Base-by-base conservation (phyloP, 2,888 invertebrate genomes). In the Psylliodes chrysocephalus region DNA sequence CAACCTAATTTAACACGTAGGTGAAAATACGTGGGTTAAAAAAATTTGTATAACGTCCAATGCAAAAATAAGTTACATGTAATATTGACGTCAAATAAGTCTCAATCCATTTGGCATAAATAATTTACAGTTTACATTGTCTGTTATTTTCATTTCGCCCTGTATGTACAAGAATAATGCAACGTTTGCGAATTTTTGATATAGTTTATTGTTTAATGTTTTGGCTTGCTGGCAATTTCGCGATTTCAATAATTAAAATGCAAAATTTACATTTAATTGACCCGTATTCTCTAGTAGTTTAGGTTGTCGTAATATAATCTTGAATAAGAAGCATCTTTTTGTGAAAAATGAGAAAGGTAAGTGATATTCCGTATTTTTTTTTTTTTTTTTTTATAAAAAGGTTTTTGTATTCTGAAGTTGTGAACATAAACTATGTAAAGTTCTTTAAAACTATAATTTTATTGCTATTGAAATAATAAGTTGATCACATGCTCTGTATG, bases 311-410 rank as follows among this genome's bases (percentile, higher is more conserved):
- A 44, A 44, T 19, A 8, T 14, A 44, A 44, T 44, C 44, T 1
- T 10, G 40, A 40, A 17, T n/a, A 40, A 17, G 40, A 15, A 44
- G 44, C 44, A 44, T 15, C 18, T 44, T 44, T n/a, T 44, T 14
- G 18, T n/a, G 44, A 44, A 44, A 44, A 44, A 44, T 44, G 44
- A 44, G 44, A 14, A 17, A 44, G 44, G 44, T 44, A 18, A 44
- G 44, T 44, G 42, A 18, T 38, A 22, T 6, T 2, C 22, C 3
- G 22, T 22, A 22, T 22, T 22, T 22, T 22, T 22, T 22, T 22
- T 2, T 40, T n/a, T n/a, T n/a, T n/a, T n/a, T n/a, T n/a, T n/a
- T n/a, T n/a, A n/a, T n/a, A n/a, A n/a, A n/a, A n/a, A n/a, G n/a
- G n/a, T n/a, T n/a, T n/a, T n/a, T n/a, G n/a, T n/a, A n/a, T n/a